These are phyloP conservation scores for Cephus sareptanus DNA, from an alignment of 2,888 invertebrate species.

Conservation along the genomic window DNA sequence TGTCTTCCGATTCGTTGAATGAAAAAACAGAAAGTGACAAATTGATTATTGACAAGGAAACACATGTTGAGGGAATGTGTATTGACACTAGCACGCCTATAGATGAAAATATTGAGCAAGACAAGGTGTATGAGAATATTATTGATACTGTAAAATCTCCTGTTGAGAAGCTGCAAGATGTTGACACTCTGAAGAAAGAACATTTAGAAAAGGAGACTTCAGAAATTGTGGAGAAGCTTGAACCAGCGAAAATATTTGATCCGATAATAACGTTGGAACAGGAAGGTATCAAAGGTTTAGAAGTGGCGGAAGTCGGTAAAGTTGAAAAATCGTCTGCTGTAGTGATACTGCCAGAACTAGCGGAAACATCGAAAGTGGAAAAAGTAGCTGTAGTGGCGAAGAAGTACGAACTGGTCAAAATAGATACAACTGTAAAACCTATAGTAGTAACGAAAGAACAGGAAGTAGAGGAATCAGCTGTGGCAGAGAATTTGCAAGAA, in stretches of 20 bases:
- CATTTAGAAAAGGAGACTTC: neutral
- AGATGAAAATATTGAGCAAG: neutral
- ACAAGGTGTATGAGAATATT: neutral
- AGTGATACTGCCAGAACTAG: neutral
- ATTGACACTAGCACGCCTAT: neutral
- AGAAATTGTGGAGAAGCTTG: neutral
- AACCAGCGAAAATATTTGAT: neutral
- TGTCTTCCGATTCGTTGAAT: neutral
- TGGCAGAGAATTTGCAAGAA: neutral
- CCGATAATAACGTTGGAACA: neutral
- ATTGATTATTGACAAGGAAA: neutral
- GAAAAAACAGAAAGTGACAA: neutral
- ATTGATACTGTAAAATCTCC: neutral
- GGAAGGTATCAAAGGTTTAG: neutral
- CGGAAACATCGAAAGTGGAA: neutral
- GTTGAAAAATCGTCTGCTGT: neutral
- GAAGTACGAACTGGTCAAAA: neutral
- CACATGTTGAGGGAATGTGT: neutral
- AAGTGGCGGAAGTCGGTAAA: neutral
- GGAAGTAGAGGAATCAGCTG: neutral
- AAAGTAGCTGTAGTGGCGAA: neutral
- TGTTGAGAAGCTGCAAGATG: conserved; percentile 15
- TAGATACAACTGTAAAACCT: neutral
- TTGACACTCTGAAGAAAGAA: neutral
- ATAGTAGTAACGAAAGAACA: neutral